Evolutionary conservation across 2,113 vertebrate genomes (phyloP).

Genomic region (Myrmecophaga tridactyla): DNA sequence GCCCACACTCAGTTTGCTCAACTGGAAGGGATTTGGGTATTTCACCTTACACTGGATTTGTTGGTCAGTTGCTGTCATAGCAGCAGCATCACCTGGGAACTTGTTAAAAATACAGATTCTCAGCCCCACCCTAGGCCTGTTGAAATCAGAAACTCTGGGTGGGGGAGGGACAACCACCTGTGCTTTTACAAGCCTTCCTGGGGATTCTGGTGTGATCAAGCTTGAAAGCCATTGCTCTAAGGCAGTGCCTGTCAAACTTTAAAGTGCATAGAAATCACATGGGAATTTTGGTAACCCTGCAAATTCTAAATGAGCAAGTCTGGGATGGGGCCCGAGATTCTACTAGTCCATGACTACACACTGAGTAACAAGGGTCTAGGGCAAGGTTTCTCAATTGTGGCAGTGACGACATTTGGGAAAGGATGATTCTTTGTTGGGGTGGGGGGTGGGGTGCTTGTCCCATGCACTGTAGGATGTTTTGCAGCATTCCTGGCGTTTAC

Average conservation of each 20-base stretch:
- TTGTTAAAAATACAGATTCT: conserved; percentile 4
- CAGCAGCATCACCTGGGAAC: background rate
- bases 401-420: background rate
- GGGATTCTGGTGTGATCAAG: background rate
- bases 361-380: too few relatives aligned
- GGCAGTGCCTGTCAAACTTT: background rate
- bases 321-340: background rate
- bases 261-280: background rate
- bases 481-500: background rate
- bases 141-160: background rate
- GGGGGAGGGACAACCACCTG: background rate
- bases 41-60: background rate
- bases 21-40: background rate
- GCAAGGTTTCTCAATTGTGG: background rate
- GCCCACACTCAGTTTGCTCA: background rate
- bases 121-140: background rate
- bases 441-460: background rate
- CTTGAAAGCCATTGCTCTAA: background rate
- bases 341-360: too few relatives aligned
- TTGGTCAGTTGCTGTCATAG: background rate
- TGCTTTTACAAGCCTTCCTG: background rate
- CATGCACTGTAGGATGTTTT: background rate
- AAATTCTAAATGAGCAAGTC: background rate
- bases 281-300: background rate
- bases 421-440: background rate